phyloP scores from a whole-genome alignment of 2,113 vertebrate species.

The Dromiciops gliroides region DNA sequence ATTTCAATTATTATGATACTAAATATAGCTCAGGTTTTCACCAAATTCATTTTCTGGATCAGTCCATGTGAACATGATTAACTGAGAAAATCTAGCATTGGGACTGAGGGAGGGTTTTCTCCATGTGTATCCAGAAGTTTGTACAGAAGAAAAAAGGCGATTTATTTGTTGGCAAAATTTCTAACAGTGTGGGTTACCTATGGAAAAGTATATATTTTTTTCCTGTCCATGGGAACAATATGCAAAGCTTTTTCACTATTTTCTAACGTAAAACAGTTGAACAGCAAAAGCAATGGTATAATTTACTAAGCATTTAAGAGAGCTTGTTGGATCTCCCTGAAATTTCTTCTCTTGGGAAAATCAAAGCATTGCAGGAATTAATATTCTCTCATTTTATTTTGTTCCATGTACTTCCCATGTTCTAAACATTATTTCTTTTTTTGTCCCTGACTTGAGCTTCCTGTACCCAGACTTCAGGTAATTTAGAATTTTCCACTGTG shows the following conservation, averaged over 20 bases:
- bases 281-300: not conserved
- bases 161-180: not conserved
- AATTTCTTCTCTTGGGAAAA: conserved; percentile 45
- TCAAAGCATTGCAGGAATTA: conserved; percentile 56
- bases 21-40: not conserved
- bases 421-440: conserved; percentile 26
- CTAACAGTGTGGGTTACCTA: not conserved
- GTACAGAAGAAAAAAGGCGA: not conserved
- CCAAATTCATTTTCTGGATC: not conserved
- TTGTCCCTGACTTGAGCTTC: conserved; percentile 54
- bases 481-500: conserved; percentile 67
- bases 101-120: not conserved
- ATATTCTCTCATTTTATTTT: conserved; percentile 39
- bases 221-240: not conserved
- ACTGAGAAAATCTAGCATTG: not conserved
- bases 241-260: not conserved
- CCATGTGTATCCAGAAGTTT: not conserved
- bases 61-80: not conserved
- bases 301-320: conserved; percentile 21
- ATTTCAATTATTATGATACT: not conserved
- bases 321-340: not conserved
- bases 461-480: conserved; percentile 50
- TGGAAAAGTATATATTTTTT: not conserved
- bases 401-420: conserved; percentile 47
- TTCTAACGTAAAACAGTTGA: not conserved